Evolutionary conservation across 2,888 invertebrate species (phyloP), one percentile per base, ranked within the genome.

Genomic region (Amiota communis): DNA sequence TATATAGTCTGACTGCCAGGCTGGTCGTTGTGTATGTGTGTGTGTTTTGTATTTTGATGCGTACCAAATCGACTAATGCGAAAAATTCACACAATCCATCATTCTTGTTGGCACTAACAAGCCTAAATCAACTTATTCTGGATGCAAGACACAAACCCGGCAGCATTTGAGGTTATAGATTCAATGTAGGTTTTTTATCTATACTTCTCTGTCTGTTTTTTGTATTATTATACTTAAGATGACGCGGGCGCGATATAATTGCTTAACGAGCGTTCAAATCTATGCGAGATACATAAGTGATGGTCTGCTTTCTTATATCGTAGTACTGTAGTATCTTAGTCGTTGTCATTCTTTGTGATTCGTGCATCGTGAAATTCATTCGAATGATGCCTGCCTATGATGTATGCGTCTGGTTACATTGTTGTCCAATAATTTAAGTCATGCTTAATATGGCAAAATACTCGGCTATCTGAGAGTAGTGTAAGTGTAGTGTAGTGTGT

Each of bases 51-150:
- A n/a, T 68, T n/a, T 68, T 68, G 12, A 23, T 23, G 67, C 67
- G 67, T 68, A 68, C 67, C 51, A 53, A 68, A 68, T 68, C 83
- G 84, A 85, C 87, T 86, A 86, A 87, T 86, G 87, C 84, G 84
- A 85, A 80, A 87, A 86, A 80, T 88, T 88, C 88, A 88, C 88
- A 88, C 88, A 89, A 89, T 89, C 85, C 86, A 87, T 89, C 88
- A 88, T 87, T 79, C 76, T 63, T 72, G 71, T 74, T 76, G 87
- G 87, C 87, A 87, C 84, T 87, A 87, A 87, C 87, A 88, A 88
- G 87, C 84, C 87, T 81, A 85, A 84, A 87, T 85, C 86, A 81
- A 79, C 77, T 78, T 80, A 71, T 74, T 72, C 67, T 23, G 36
- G 11, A 68, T 68, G 67, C 67, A n/a, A 63, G 51, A 47, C 53